Base-by-base conservation (phyloP, 2,113 vertebrate species). In the Jaculus jaculus region DNA sequence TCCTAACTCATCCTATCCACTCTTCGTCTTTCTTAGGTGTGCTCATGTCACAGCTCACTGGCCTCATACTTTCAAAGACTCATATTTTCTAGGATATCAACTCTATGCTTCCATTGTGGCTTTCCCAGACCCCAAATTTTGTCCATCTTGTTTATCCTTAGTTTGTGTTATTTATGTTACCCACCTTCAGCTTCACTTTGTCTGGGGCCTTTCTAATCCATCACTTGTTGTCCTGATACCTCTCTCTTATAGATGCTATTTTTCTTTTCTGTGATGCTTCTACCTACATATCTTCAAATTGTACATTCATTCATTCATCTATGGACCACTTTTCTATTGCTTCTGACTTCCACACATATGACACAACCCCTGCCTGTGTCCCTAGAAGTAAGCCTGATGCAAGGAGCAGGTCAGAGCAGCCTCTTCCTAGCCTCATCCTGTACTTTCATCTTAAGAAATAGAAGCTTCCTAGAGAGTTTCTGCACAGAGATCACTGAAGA, bases 1-100 rank as follows among this genome's bases (percentile, higher is more conserved):
- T 72, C 65, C 28, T 51, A 65, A 80, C 75, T 32, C 74, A 47
- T 34, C 80, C 32, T 85, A 3, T 11, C 34, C 1, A 21, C 51
- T 79, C 34, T 87, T 79, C 74, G 61, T 87, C 94, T 89, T 90
- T 34, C 78, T 75, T 65, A 78, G 84, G 78, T 9, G 74, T 34
- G 51, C 34, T 90, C 66, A 39, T 66, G 60, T 65, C 75, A 75
- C 21, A 83, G 42, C 8, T 85, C 69, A 90, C 42, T 73, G 79
- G 85, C 85, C 84, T 28, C 39, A 87, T 73, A 91, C 20, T 61
- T 87, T 91, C 51, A 81, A 83, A 89, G 84, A 74, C 60, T 83
- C 34, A 42, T 6, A 12, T 51, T 94, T 94, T 84, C 87, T 91
- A 37, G 78, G 72, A 58, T n/a, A 85, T 93, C 77, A 87, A 68